Percentiles rank a stretch among this genome's conserved stretches.
phyloP scores from a whole-genome alignment of 2,113 vertebrate species.

The Tretioscincus oriximinensis region DNA sequence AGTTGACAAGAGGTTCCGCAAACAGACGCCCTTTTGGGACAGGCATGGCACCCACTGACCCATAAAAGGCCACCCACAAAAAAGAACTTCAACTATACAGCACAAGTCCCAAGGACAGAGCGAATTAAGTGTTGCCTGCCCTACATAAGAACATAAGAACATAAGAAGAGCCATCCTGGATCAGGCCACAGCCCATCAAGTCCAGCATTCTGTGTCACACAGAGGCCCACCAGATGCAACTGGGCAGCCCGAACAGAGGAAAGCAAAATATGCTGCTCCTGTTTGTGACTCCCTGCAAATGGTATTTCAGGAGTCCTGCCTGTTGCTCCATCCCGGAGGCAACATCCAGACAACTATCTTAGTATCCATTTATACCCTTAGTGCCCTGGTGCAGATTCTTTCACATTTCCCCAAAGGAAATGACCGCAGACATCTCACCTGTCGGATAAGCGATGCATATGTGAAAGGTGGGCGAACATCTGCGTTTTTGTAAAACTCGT shows the following conservation, averaged over 20 bases:
- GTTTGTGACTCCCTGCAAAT: too few species aligned
- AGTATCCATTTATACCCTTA: too few species aligned
- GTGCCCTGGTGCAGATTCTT: not conserved
- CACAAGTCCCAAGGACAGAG: not conserved
- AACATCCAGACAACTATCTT: too few species aligned
- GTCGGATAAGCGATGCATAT: constrained; percentile 97
- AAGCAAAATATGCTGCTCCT: too few species aligned
- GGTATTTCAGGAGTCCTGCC: too few species aligned
- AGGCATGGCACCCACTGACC: not conserved
- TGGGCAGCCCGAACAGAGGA: too few species aligned
- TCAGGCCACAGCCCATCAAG: too few species aligned
- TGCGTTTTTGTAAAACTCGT: constrained; percentile 99
- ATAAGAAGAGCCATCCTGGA: too few species aligned
- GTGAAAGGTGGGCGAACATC: constrained; percentile 98
- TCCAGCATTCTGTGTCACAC: too few species aligned
- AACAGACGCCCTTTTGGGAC: not conserved
- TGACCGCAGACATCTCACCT: constrained; percentile 76
- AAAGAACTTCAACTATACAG: not conserved
- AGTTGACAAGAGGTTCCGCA: not conserved
- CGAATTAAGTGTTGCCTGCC: not conserved
- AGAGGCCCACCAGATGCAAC: too few species aligned
- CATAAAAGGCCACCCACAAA: not conserved
- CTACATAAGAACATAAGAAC: too few species aligned
- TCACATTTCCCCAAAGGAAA: accelerated
- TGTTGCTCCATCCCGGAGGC: too few species aligned